phyloP scores from a whole-genome alignment of 2,113 vertebrate species.

The Coptodon bakossiorum region DNA sequence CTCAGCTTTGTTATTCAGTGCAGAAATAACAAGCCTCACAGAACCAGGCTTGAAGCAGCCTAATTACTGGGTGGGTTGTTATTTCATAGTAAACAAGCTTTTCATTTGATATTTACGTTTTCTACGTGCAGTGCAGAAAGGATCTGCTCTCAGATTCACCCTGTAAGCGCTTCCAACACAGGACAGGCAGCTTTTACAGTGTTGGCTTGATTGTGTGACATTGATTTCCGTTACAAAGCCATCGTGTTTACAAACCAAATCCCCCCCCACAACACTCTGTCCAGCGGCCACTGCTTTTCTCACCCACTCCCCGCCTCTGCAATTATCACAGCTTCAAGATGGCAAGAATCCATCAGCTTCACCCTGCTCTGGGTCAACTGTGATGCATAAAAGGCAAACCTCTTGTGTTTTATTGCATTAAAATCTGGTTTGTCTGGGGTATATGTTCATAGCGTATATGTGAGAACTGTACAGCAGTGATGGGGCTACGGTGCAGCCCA shows the following conservation, averaged over 20 bases:
- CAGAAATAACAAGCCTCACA: neutral
- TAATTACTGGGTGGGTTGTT: neutral
- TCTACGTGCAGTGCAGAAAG: neutral
- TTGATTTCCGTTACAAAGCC: slow-evolving; percentile 35
- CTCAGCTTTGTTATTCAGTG: neutral
- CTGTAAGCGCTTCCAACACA: neutral
- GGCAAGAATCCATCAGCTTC: slow-evolving; percentile 17
- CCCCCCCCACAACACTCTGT: neutral
- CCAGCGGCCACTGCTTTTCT: neutral
- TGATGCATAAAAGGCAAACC: neutral
- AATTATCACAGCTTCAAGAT: slow-evolving; percentile 9
- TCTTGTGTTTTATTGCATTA: neutral
- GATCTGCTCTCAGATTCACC: neutral
- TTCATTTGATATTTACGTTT: neutral
- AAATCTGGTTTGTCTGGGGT: neutral
- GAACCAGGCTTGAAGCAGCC: neutral
- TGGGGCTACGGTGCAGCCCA: neutral
- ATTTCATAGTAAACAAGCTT: neutral
- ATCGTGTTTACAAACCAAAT: slow-evolving; percentile 37
- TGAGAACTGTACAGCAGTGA: neutral
- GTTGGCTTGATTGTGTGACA: slow-evolving; percentile 22
- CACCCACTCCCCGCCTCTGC: neutral
- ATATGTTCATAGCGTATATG: neutral
- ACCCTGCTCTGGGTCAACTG: neutral
- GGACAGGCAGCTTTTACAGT: neutral